These are phyloP conservation scores for Penaeus japonicus DNA, from an alignment of 1,140 invertebrate species.

Conservation along the genomic window DNA sequence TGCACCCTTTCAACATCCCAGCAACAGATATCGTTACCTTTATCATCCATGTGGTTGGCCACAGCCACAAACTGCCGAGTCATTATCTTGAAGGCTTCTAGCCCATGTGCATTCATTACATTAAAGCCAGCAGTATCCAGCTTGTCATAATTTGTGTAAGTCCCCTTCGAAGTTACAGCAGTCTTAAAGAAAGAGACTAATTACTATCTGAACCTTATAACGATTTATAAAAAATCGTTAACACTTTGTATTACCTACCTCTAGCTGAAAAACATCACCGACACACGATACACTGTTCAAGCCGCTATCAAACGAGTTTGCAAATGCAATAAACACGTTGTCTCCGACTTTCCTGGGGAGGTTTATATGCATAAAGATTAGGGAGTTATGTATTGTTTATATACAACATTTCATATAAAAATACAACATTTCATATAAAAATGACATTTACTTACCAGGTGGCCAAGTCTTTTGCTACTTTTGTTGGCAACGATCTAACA, in stretches of 20 bases:
- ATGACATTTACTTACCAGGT: neutral
- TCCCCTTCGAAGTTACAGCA: neutral
- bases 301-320: neutral
- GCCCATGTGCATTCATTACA: neutral
- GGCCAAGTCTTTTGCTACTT: neutral
- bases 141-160: slow-evolving; percentile 17
- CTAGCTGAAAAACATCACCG: neutral
- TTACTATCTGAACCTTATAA: no score
- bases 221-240: neutral
- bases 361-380: no score
- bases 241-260: neutral
- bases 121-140: neutral
- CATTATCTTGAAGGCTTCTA: neutral
- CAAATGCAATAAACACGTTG: neutral
- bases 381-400: no score
- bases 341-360: neutral
- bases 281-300: neutral
- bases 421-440: neutral
- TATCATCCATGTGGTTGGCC: slow-evolving; percentile 9
- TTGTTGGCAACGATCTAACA: neutral
- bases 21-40: neutral
- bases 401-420: neutral
- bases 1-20: no score
- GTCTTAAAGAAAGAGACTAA: neutral
- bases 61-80: slow-evolving; percentile 1